These are phyloP conservation scores for Pantelozetes paolii DNA, from an alignment of 2,888 invertebrate genomes.

Conservation along the genomic window DNA sequence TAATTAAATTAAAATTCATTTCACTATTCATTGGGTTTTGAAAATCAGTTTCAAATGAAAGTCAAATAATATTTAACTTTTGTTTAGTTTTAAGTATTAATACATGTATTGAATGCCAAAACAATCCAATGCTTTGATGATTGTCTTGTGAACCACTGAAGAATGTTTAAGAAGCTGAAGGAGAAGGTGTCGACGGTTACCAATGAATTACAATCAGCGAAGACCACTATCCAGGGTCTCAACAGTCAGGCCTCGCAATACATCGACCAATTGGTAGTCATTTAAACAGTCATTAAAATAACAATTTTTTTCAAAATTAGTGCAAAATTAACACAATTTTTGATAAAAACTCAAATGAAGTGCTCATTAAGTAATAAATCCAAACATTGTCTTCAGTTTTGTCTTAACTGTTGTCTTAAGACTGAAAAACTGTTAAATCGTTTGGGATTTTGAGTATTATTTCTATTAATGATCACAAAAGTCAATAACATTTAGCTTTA, in stretches of 20 bases:
- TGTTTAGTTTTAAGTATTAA: not conserved
- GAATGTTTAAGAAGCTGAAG: conserved; percentile 41
- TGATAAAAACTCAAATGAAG: too few relatives aligned
- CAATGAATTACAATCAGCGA: conserved; percentile 11
- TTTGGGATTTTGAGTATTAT: not conserved
- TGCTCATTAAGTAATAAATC: too few relatives aligned
- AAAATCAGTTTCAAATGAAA: not conserved
- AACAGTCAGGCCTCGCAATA: conserved; percentile 16
- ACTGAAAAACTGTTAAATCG: not conserved
- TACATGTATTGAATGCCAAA: not conserved
- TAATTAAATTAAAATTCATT: not conserved
- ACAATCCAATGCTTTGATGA: not conserved
- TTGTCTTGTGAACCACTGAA: not conserved
- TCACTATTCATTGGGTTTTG: too few relatives aligned
- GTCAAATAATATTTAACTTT: not conserved
- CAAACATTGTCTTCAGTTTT: too few relatives aligned
- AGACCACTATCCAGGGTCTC: not conserved
- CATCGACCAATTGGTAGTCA: conserved; percentile 20
- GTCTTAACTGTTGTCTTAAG: not conserved
- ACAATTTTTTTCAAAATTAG: too few relatives aligned
- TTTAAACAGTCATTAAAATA: too few relatives aligned
- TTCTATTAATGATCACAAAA: conserved; percentile 15
- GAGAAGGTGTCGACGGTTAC: conserved; percentile 38
- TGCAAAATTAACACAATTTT: too few relatives aligned
- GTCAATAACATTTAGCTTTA: conserved; percentile 3